Conservation (phyloP, 2,888 invertebrate species). For the Arctia plantaginis region DNA sequence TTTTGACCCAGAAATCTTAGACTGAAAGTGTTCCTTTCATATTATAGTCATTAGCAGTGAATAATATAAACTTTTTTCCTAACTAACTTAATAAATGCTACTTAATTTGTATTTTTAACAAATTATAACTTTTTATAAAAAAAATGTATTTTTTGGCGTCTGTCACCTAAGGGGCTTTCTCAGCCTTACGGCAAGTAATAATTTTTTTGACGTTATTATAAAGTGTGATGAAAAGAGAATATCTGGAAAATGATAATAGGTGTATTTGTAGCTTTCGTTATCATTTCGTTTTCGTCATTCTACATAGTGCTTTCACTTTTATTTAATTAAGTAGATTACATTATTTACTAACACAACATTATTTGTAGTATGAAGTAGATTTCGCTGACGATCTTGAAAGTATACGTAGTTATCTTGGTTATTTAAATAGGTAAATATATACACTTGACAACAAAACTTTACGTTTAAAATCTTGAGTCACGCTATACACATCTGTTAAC, state of each 20-base stretch:
- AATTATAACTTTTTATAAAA: not conserved
- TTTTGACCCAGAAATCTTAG: not conserved
- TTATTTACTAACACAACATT: not conserved
- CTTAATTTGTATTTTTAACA: not conserved
- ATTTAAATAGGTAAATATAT: not conserved
- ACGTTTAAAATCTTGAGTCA: too few relatives aligned
- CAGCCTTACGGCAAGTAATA: not conserved
- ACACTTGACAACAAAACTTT: not conserved
- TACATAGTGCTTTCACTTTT: not conserved
- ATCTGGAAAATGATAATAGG: not conserved
- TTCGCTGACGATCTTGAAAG: not conserved
- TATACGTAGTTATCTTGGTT: too few relatives aligned
- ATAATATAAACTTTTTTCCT: not conserved
- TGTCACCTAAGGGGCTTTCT: not conserved
- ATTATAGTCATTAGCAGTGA: constrained; percentile 1
- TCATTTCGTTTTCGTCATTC: not conserved
- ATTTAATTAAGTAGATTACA: not conserved
- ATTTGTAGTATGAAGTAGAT: not conserved
- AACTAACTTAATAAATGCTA: not conserved
- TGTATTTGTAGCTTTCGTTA: not conserved
- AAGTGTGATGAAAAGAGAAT: not conserved
- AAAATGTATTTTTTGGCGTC: not conserved
- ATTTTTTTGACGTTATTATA: not conserved
- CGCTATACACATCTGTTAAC: too few relatives aligned
- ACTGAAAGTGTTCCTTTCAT: constrained; percentile 1